These are phyloP conservation scores for Steinernema scapterisci DNA, from an alignment of 2,888 invertebrate species.

Conservation along the genomic window DNA sequence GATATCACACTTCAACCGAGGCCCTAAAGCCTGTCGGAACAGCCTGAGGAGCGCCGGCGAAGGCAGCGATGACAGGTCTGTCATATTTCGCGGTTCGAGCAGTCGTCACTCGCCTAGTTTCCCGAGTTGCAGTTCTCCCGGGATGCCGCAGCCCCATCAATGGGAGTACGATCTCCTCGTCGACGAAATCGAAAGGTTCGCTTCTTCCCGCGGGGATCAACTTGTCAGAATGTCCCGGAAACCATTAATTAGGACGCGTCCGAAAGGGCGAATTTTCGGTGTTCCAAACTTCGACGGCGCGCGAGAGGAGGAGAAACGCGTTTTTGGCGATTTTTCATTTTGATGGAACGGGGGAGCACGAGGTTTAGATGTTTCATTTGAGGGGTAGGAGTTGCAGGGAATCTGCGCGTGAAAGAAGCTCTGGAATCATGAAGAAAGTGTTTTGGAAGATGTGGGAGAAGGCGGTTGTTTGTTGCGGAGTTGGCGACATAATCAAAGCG, in stretches of 20 bases:
- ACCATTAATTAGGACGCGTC: not conserved
- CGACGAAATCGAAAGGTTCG: conserved; percentile 30
- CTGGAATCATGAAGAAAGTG: no score
- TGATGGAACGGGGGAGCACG: not conserved
- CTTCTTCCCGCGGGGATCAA: conserved; percentile 25
- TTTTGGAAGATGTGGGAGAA: no score
- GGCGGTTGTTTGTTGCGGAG: no score
- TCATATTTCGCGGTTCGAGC: conserved; percentile 14
- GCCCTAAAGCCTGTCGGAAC: not conserved
- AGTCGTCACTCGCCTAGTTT: not conserved
- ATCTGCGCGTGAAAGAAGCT: not conserved
- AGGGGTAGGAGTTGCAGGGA: not conserved
- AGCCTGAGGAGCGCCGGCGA: not conserved
- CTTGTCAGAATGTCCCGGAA: not conserved
- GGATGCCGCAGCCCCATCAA: not conserved
- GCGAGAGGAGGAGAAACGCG: not conserved
- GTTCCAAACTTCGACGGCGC: not conserved
- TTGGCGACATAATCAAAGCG: no score
- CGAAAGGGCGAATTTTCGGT: not conserved
- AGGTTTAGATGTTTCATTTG: not conserved
- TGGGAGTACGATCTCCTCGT: conserved; percentile 22
- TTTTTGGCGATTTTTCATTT: conserved; percentile 28
- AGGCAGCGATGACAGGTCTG: conserved; percentile 9
- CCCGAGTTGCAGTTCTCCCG: not conserved
- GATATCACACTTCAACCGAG: not conserved